phyloP scores from a whole-genome alignment of 2,888 invertebrate species.

The Brenthis hecate region DNA sequence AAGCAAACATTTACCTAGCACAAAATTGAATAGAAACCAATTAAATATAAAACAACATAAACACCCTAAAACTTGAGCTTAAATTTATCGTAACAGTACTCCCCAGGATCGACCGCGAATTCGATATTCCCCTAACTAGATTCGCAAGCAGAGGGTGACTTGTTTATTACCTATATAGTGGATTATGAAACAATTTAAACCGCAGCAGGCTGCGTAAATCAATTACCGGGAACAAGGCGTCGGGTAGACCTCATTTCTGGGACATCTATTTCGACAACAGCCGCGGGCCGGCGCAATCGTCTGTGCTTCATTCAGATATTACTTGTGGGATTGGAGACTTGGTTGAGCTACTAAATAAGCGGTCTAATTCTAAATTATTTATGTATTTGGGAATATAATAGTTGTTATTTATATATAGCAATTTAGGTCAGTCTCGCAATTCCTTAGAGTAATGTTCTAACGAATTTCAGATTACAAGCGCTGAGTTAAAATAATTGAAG shows the following conservation, averaged over 20 bases:
- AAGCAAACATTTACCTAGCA: no score
- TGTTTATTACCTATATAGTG: conserved; percentile 22
- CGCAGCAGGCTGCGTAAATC: conserved; percentile 64
- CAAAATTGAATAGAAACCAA: no score
- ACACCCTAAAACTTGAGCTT: not conserved
- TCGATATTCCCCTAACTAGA: conserved; percentile 21
- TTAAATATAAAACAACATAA: not conserved
- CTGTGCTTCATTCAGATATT: conserved; percentile 76
- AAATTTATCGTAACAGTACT: not conserved
- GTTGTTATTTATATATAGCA: not conserved
- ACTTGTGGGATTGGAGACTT: conserved; percentile 72
- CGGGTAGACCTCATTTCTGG: conserved; percentile 68
- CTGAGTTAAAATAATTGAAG: no score
- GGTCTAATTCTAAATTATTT: conserved; percentile 6
- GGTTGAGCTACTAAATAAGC: conserved; percentile 50
- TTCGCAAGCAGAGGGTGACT: conserved; percentile 8
- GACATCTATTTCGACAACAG: conserved; percentile 65
- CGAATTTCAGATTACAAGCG: no score
- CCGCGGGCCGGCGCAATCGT: conserved; percentile 61
- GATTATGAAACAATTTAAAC: conserved; percentile 29
- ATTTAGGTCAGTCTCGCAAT: not conserved
- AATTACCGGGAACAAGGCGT: conserved; percentile 73
- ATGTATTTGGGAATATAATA: not conserved
- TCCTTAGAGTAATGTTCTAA: no score
- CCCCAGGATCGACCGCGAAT: conserved; percentile 12